phyloP scores from a whole-genome alignment of 2,113 vertebrate genomes.

The Trachemys scripta region DNA sequence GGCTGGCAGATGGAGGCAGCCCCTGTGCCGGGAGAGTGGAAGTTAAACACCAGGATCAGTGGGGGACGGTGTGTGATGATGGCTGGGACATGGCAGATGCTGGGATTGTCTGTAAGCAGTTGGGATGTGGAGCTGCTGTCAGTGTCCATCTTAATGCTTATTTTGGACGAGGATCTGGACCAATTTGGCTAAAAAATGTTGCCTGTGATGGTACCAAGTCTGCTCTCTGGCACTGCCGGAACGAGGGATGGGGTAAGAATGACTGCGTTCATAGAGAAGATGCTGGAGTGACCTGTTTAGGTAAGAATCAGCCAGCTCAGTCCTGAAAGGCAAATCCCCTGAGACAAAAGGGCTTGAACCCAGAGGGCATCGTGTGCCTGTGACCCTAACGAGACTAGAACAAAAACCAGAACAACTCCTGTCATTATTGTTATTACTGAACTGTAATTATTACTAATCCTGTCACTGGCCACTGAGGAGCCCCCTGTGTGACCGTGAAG shows the following conservation, averaged over 20 bases:
- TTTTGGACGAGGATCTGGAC: no score
- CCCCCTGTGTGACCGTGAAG: background rate
- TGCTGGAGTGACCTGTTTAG: conserved; percentile 64
- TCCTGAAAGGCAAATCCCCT: background rate
- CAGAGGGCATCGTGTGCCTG: no score
- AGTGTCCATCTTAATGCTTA: no score
- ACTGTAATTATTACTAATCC: background rate
- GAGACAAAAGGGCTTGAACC: background rate
- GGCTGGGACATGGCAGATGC: no score
- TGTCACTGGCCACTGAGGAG: background rate
- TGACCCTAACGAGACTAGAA: background rate
- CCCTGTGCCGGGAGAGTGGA: no score
- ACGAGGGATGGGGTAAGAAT: conserved; percentile 21
- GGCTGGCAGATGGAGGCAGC: no score
- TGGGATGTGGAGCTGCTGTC: no score
- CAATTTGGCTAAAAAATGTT: no score
- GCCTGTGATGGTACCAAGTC: conserved; percentile 48
- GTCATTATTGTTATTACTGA: background rate
- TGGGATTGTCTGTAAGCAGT: no score
- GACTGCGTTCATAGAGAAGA: background rate
- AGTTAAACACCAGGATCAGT: no score
- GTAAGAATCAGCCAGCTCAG: conserved; percentile 19
- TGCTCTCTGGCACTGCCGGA: conserved; percentile 53
- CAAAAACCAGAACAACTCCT: background rate
- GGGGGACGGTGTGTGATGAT: no score